Percentiles rank a stretch among this genome's conserved stretches.
Conservation (phyloP, 2,888 invertebrate genomes). For the Nipponacmea schrenckii region DNA sequence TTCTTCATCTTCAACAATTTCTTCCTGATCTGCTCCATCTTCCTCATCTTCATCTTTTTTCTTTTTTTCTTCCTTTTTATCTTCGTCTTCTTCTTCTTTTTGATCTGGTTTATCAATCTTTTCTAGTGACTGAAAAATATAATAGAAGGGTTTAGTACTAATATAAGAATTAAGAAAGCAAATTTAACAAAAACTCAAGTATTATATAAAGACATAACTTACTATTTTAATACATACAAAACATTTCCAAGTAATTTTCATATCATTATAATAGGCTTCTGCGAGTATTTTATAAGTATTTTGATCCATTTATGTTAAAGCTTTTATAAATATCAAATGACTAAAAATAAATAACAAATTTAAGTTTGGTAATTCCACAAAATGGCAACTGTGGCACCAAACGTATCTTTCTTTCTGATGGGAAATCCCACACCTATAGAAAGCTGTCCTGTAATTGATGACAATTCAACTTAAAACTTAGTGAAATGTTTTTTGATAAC, state of each 20-base stretch:
- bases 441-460: too few relatives aligned
- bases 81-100: constrained; percentile 41
- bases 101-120: constrained; percentile 42
- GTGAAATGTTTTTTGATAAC: too few relatives aligned
- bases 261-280: too few relatives aligned
- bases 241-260: not conserved
- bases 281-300: too few relatives aligned
- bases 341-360: too few relatives aligned
- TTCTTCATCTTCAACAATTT: constrained; percentile 47
- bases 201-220: not conserved
- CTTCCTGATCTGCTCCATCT: constrained; percentile 48
- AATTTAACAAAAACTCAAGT: not conserved
- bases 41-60: constrained; percentile 51
- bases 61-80: constrained; percentile 43
- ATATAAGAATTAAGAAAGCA: not conserved
- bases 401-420: too few relatives aligned
- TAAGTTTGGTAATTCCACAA: too few relatives aligned
- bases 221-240: not conserved
- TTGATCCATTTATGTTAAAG: too few relatives aligned
- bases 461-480: too few relatives aligned
- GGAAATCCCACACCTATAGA: too few relatives aligned
- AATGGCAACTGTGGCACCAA: too few relatives aligned
- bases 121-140: constrained; percentile 37
- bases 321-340: too few relatives aligned
- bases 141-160: not conserved